Evolutionary conservation across 2,888 invertebrate species (phyloP).

Genomic region (Conops quadrifasciatus): DNA sequence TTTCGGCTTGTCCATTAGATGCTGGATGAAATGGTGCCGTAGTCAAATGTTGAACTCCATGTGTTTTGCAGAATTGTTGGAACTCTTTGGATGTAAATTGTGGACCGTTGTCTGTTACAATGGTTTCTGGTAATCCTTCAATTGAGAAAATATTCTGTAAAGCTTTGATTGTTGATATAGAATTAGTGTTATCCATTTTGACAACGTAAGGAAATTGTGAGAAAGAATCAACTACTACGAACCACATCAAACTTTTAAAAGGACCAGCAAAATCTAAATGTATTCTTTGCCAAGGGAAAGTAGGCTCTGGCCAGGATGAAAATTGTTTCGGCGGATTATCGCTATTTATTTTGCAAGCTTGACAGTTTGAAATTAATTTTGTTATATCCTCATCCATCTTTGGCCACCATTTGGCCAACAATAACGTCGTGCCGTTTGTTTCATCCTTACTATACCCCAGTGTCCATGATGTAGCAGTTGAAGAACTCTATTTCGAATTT

Average conservation of each 20-base stretch:
- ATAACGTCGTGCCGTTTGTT: constrained; percentile 36
- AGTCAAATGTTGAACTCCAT: constrained; percentile 46
- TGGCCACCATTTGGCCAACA: constrained; percentile 38
- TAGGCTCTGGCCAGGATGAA: constrained; percentile 45
- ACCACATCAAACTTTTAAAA: constrained; percentile 43
- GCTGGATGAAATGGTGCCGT: not conserved
- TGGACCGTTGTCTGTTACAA: constrained; percentile 49
- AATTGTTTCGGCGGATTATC: constrained; percentile 31
- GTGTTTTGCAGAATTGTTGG: constrained; percentile 42
- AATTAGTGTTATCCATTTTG: constrained; percentile 36
- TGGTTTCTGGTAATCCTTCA: constrained; percentile 45
- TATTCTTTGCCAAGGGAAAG: constrained; percentile 55
- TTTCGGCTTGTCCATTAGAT: not conserved
- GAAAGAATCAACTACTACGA: constrained; percentile 41
- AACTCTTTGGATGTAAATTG: constrained; percentile 46
- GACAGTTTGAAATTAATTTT: constrained; percentile 25
- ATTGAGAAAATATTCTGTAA: constrained; percentile 44
- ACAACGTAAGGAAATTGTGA: constrained; percentile 39
- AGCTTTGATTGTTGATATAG: constrained; percentile 13
- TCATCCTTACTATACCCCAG: constrained; percentile 37
- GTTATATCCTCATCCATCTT: constrained; percentile 36
- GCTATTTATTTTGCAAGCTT: constrained; percentile 36
- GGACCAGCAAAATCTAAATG: constrained; percentile 64
- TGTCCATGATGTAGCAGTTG: constrained; percentile 37
- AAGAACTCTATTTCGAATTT: constrained; percentile 28